Evolutionary conservation across 2,113 vertebrate species (phyloP).

Genomic region (Phaethon lepturus): DNA sequence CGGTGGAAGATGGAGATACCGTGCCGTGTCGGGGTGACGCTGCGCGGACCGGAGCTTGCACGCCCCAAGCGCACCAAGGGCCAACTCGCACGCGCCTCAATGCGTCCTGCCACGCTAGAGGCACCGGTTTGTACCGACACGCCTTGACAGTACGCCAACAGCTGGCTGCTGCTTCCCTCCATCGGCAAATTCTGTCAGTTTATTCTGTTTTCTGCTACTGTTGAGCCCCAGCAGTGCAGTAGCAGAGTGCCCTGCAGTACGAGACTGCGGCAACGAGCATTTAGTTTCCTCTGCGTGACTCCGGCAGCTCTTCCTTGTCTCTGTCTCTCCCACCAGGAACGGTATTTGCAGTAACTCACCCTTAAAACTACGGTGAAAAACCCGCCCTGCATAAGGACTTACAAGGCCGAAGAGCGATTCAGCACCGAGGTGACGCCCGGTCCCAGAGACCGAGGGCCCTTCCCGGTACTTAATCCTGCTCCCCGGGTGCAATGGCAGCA

Average conservation of each 20-base stretch:
- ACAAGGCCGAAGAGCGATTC: accelerated
- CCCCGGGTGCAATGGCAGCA: neutral
- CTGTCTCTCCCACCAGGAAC: neutral
- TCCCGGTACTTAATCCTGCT: neutral
- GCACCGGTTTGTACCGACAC: neutral
- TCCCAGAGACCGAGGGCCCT: neutral
- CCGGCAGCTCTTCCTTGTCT: neutral
- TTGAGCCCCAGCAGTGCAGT: neutral
- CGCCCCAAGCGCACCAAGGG: neutral
- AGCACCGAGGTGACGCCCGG: neutral
- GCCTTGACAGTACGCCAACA: accelerated
- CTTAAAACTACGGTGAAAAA: neutral
- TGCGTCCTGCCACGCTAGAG: neutral
- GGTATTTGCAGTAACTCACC: neutral
- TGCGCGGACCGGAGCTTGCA: neutral
- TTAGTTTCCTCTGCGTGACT: neutral
- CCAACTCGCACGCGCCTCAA: neutral
- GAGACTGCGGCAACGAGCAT: accelerated
- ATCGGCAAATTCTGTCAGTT: accelerated
- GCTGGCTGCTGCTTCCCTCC: neutral
- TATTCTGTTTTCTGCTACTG: neutral
- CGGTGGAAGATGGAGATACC: neutral
- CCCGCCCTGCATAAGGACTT: neutral
- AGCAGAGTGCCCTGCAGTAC: neutral
- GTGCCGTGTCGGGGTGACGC: accelerated